phyloP scores from a whole-genome alignment of 2,888 invertebrate species.

The Aporophyla lueneburgensis region DNA sequence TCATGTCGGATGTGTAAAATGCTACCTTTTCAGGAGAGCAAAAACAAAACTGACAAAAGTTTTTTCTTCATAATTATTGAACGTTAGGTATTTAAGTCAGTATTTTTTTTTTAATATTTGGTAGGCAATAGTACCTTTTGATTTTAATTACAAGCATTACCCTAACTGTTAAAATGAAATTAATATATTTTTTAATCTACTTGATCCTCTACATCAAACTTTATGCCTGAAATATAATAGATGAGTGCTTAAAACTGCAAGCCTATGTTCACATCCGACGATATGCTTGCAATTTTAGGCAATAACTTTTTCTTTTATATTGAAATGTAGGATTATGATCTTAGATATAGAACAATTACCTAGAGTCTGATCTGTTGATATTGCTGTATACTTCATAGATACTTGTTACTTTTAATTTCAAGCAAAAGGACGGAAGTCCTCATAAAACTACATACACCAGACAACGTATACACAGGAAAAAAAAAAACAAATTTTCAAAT shows the following conservation, averaged over 20 bases:
- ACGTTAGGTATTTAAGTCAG: neutral
- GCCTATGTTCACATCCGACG: neutral
- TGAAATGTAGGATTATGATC: constrained; percentile 10
- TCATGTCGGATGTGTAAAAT: no score
- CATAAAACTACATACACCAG: neutral
- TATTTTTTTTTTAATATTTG: neutral
- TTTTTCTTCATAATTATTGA: no score
- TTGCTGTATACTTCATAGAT: constrained; percentile 1
- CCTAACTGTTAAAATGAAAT: constrained; percentile 1
- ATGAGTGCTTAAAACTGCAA: constrained; percentile 4
- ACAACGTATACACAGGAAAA: neutral
- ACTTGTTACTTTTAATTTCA: constrained; percentile 7
- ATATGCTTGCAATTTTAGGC: constrained; percentile 1
- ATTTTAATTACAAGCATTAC: constrained; percentile 4
- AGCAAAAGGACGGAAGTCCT: constrained; percentile 6
- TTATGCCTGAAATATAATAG: constrained; percentile 12
- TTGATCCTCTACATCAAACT: neutral
- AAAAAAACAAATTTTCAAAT: neutral
- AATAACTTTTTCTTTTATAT: constrained; percentile 1
- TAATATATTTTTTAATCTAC: neutral
- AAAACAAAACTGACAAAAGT: no score
- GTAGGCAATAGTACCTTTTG: neutral
- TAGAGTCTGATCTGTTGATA: neutral
- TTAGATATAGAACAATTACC: neutral
- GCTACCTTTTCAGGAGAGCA: no score